These are phyloP conservation scores for Casuarius casuarius DNA, from an alignment of 2,113 vertebrate species.

Conservation along the genomic window DNA sequence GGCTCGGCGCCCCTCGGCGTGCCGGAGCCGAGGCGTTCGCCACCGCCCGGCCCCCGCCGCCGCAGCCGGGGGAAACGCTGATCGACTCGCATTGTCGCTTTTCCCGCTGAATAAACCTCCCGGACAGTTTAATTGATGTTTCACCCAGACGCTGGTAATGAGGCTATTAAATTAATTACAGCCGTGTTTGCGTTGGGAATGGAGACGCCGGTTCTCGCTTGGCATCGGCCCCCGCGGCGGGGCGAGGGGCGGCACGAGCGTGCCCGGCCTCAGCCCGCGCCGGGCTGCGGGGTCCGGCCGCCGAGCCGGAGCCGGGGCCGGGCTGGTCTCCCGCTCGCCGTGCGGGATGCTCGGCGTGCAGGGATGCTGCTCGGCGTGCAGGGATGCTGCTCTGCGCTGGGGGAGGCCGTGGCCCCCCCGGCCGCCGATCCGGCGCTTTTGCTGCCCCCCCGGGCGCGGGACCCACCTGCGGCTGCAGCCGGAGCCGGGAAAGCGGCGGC, in stretches of 20 bases:
- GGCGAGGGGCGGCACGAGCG: too few relatives aligned
- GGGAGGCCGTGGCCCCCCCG: too few relatives aligned
- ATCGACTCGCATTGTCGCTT: neutral
- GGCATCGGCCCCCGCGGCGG: too few relatives aligned
- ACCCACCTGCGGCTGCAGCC: neutral
- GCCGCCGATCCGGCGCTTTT: neutral
- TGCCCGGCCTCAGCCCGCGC: too few relatives aligned
- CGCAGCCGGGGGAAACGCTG: neutral
- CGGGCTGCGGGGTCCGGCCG: neutral
- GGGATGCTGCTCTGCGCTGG: neutral
- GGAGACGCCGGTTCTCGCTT: neutral
- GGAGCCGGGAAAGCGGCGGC: too few relatives aligned
- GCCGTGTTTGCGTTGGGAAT: neutral
- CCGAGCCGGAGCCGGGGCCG: neutral
- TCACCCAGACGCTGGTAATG: constrained; percentile 12
- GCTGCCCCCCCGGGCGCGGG: too few relatives aligned
- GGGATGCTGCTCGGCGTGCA: neutral
- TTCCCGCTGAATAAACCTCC: neutral
- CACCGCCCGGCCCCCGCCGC: too few relatives aligned
- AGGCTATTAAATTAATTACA: constrained; percentile 36
- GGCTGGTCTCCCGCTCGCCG: too few relatives aligned
- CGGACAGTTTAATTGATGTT: constrained; percentile 20
- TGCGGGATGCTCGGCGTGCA: neutral
- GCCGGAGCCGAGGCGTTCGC: too few relatives aligned
- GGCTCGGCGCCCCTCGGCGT: too few relatives aligned